phyloP scores from a whole-genome alignment of 2,797 vertebrate species.

The Dendrocincla fuliginosa region DNA sequence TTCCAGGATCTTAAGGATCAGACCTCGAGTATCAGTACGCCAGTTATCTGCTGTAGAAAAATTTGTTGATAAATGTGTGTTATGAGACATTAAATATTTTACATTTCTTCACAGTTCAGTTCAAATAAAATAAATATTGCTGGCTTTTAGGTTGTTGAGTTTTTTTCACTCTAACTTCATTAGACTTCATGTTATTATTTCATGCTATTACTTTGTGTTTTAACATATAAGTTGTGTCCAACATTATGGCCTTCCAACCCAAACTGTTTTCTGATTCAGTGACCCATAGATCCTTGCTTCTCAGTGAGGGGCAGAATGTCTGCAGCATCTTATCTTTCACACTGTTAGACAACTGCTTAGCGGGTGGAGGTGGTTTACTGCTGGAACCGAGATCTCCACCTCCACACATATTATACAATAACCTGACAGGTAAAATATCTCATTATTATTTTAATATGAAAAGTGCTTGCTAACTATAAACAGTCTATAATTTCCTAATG shows the following conservation, averaged over 20 bases:
- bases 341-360: rapidly evolving
- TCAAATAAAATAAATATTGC: background rate
- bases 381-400: background rate
- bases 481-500: background rate
- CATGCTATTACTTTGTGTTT: background rate
- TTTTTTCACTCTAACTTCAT: background rate
- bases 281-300: background rate
- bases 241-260: background rate
- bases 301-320: rapidly evolving
- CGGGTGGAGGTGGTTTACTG: background rate
- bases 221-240: background rate
- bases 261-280: background rate
- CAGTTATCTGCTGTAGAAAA: background rate
- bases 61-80: background rate
- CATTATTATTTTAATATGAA: background rate
- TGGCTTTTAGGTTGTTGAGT: background rate
- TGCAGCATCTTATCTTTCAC: background rate
- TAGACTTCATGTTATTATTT: background rate
- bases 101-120: background rate
- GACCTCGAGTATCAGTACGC: background rate
- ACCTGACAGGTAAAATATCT: background rate
- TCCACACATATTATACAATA: background rate
- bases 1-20: background rate
- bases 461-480: background rate
- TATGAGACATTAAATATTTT: background rate